A percentile compares a stretch with the other conserved stretches of the same genome.
Evolutionary conservation across 2,113 vertebrate genomes (phyloP).

Genomic region (Chionomys nivalis): DNA sequence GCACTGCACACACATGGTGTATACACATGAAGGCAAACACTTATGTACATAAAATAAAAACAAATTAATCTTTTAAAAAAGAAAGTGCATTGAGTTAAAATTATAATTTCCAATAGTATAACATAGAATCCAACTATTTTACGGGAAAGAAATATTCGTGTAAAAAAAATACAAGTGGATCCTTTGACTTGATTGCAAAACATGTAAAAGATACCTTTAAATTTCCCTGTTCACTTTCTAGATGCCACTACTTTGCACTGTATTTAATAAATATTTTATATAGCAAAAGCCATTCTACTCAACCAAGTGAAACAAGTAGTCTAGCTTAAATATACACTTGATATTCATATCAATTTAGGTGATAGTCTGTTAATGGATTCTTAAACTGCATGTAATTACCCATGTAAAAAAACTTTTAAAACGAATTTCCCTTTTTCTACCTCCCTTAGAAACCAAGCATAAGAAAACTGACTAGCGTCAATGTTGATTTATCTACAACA

Average conservation of each 20-base stretch:
- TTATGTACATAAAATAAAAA: not conserved
- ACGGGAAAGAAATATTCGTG: not conserved
- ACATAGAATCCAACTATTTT: not conserved
- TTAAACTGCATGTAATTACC: constrained; percentile 9
- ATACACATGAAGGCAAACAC: not conserved
- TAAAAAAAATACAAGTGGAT: not conserved
- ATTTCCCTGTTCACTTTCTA: not conserved
- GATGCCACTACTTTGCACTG: not conserved
- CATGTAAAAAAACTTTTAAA: constrained; percentile 34
- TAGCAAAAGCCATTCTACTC: constrained; percentile 2
- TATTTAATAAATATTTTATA: not conserved
- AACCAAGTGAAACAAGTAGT: not conserved
- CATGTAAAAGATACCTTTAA: not conserved
- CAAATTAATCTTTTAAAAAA: not conserved
- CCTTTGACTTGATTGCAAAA: not conserved
- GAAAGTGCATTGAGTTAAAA: not conserved
- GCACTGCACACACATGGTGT: not conserved
- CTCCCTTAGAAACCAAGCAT: not conserved
- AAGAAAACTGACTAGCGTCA: not conserved
- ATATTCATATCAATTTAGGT: not conserved
- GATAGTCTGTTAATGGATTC: not conserved
- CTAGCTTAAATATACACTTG: not conserved
- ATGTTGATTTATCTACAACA: not conserved
- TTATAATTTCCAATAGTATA: not conserved
- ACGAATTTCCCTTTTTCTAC: not conserved